Percentiles rank a stretch among this genome's conserved stretches.
Evolutionary conservation across 2,888 invertebrate species (phyloP).

Genomic region (Tenodera sinensis): DNA sequence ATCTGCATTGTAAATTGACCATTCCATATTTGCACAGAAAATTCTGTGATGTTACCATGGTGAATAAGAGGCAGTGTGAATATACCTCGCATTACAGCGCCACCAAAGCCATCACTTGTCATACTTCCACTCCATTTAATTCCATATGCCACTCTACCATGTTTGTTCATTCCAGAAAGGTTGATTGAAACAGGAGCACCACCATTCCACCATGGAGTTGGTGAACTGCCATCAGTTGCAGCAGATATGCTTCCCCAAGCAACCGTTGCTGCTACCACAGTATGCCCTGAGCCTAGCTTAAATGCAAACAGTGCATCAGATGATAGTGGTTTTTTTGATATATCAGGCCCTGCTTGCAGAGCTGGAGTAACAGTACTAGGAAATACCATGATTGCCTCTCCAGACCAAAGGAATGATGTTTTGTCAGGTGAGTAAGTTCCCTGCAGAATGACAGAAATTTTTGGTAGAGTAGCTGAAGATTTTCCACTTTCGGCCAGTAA

Average conservation of each 20-base stretch:
- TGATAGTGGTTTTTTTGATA: not conserved
- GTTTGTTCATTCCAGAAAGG: not conserved
- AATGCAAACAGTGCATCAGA: not conserved
- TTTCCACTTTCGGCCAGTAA: not conserved
- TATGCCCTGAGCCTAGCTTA: not conserved
- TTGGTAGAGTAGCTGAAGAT: not conserved
- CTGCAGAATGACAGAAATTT: slow-evolving; percentile 24
- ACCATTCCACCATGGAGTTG: not conserved
- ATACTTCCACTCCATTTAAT: slow-evolving; percentile 14
- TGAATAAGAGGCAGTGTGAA: slow-evolving; percentile 9
- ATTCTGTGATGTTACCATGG: not conserved
- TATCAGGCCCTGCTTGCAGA: not conserved
- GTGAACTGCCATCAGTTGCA: not conserved
- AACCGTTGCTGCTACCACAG: not conserved
- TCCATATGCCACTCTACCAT: not conserved
- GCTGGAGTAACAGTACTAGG: not conserved
- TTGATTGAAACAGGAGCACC: not conserved
- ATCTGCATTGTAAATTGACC: slow-evolving; percentile 25
- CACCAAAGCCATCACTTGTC: not conserved
- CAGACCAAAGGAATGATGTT: slow-evolving; percentile 26
- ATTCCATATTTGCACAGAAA: slow-evolving; percentile 11
- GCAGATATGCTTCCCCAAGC: not conserved
- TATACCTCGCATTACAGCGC: slow-evolving; percentile 4
- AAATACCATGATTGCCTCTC: slow-evolving; percentile 15
- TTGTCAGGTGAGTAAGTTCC: slow-evolving; percentile 24